A percentile compares a stretch with the other conserved stretches of the same genome.
Conservation (phyloP, 2,888 invertebrate species). For the Orchesella flavescens region DNA sequence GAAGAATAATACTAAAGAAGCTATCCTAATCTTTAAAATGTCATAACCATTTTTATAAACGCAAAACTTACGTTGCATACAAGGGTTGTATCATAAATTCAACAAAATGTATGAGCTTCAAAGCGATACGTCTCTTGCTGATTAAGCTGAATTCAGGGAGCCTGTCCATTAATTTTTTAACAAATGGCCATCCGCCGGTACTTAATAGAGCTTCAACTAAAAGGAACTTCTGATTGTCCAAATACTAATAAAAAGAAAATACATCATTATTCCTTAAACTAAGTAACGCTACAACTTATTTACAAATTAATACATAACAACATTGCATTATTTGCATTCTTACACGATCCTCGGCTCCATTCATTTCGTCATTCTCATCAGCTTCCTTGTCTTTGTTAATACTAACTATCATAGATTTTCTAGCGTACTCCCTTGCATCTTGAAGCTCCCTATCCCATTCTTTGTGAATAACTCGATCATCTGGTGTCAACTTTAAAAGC, state of each 20-base stretch:
- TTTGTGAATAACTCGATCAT: constrained; percentile 86
- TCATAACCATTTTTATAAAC: neutral
- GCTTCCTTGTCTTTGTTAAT: constrained; percentile 76
- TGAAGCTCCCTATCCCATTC: constrained; percentile 88
- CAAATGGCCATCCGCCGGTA: constrained; percentile 93
- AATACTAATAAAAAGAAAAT: constrained; percentile 74
- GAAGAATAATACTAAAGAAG: neutral
- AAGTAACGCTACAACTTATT: too few relatives aligned
- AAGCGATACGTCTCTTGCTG: constrained; percentile 81
- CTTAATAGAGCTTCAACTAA: constrained; percentile 90
- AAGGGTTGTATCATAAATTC: constrained; percentile 90
- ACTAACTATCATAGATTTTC: constrained; percentile 80
- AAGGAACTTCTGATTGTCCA: constrained; percentile 93
- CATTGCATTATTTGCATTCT: too few relatives aligned
- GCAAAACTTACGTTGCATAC: constrained; percentile 82
- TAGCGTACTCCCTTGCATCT: constrained; percentile 90
- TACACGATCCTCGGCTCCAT: constrained; percentile 63
- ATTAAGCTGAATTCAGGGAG: constrained; percentile 88
- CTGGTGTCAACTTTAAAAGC: constrained; percentile 82
- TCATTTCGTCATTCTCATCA: constrained; percentile 75
- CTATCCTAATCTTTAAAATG: neutral
- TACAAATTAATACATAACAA: too few relatives aligned
- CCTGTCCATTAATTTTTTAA: constrained; percentile 84
- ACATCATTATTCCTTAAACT: constrained; percentile 64
- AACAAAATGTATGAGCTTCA: constrained; percentile 85